Evolutionary conservation across 1,140 invertebrate species (phyloP).

Genomic region (Drosophila arawakana): DNA sequence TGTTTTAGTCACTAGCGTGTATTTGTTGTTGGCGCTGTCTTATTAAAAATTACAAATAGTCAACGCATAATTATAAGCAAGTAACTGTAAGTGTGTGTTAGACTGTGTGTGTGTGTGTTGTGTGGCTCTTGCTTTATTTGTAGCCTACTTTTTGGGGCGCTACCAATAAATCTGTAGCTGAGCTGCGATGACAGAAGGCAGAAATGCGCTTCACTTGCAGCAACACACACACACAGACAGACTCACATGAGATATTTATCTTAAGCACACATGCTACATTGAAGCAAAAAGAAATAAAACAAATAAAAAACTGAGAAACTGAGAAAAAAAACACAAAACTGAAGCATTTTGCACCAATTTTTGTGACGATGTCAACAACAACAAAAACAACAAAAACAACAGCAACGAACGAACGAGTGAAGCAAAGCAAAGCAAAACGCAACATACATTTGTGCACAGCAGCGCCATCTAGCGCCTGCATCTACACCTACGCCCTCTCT

Average conservation of each 20-base stretch:
- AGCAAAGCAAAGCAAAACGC: slow-evolving; percentile 27
- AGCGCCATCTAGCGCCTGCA: slow-evolving; percentile 50
- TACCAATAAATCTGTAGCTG: slow-evolving; percentile 61
- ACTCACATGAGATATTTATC: slow-evolving; percentile 37
- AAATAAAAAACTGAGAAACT: too few relatives aligned
- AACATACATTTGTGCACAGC: slow-evolving; percentile 16
- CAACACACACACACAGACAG: slow-evolving; percentile 23
- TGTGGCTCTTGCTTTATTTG: slow-evolving; percentile 24
- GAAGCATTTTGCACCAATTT: slow-evolving; percentile 81
- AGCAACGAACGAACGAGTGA: slow-evolving; percentile 1
- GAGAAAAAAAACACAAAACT: slow-evolving; percentile 38
- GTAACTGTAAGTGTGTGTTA: background rate
- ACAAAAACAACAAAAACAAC: slow-evolving; percentile 52
- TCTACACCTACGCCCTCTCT: slow-evolving; percentile 10
- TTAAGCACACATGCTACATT: slow-evolving; percentile 42
- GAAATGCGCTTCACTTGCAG: slow-evolving; percentile 36
- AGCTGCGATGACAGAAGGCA: slow-evolving; percentile 29
- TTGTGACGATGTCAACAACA: slow-evolving; percentile 76
- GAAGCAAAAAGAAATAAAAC: slow-evolving; percentile 33
- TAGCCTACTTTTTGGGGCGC: slow-evolving; percentile 62
- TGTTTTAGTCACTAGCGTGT: background rate
- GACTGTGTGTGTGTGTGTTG: slow-evolving; percentile 11
- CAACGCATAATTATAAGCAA: slow-evolving; percentile 67
- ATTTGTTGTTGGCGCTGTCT: slow-evolving; percentile 49
- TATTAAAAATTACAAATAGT: slow-evolving; percentile 83